Conservation (phyloP, 2,888 invertebrate species). For the Leptinotarsa peninsularis region DNA sequence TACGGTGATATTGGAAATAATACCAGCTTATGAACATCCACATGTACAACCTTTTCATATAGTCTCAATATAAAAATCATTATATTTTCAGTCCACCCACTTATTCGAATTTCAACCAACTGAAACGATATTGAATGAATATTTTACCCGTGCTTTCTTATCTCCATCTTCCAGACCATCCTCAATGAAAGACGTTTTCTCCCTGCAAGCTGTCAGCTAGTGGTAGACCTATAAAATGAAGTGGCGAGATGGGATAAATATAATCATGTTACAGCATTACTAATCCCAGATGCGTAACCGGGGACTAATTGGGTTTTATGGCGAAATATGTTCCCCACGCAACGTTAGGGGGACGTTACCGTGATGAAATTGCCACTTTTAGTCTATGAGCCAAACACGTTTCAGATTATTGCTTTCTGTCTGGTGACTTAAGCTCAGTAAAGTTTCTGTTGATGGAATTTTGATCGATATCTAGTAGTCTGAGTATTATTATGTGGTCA, state of each 20-base stretch:
- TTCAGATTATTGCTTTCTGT: not conserved
- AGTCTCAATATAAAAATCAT: too few species aligned
- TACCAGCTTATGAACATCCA: too few species aligned
- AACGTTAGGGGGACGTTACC: slow-evolving; percentile 10
- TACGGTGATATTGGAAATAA: too few species aligned
- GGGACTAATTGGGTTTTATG: slow-evolving; percentile 14
- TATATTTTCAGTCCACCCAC: too few species aligned
- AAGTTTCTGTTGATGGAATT: not conserved
- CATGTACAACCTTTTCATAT: too few species aligned
- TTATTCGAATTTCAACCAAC: too few species aligned
- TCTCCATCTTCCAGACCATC: not conserved
- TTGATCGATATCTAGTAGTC: not conserved
- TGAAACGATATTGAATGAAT: too few species aligned
- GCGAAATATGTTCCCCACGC: slow-evolving; percentile 10
- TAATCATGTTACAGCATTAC: slow-evolving; percentile 9
- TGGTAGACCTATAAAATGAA: not conserved
- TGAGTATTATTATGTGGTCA: too few species aligned
- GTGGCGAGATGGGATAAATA: slow-evolving; percentile 1
- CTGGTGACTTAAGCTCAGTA: not conserved
- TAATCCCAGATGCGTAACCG: slow-evolving; percentile 14
- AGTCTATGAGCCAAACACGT: not conserved
- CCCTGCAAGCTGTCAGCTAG: not conserved
- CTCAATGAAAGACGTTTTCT: not conserved
- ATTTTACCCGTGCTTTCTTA: not conserved
- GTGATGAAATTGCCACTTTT: slow-evolving; percentile 14